phyloP scores from a whole-genome alignment of 2,113 vertebrate genomes.

The Psophia crepitans region DNA sequence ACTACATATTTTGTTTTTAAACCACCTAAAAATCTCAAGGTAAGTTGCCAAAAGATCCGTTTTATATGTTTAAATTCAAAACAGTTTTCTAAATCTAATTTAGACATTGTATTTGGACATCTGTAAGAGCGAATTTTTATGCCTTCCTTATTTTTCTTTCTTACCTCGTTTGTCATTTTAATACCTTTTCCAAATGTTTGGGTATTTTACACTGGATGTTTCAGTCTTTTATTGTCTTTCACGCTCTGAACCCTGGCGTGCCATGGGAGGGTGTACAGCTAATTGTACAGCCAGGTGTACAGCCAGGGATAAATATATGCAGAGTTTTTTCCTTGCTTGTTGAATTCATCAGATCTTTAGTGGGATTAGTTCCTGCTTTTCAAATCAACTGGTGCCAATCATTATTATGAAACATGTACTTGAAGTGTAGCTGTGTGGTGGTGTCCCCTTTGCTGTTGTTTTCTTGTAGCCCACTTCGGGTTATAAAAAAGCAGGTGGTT shows the following conservation, averaged over 20 bases:
- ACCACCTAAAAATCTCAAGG: constrained; percentile 88
- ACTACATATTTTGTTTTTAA: constrained; percentile 82
- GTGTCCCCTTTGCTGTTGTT: not conserved
- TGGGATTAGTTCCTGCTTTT: not conserved
- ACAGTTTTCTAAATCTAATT: not conserved
- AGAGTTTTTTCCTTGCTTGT: not conserved
- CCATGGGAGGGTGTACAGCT: not conserved
- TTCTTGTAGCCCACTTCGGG: not conserved
- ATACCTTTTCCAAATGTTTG: not conserved
- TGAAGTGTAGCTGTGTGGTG: not conserved
- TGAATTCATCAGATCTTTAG: not conserved
- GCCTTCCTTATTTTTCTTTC: not conserved
- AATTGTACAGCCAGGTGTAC: too few species aligned
- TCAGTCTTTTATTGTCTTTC: not conserved
- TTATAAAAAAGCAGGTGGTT: not conserved
- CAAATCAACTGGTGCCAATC: not conserved
- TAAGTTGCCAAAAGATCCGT: constrained; percentile 26
- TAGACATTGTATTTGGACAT: accelerated
- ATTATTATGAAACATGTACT: not conserved
- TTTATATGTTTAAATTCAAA: not conserved
- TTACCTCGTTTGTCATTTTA: not conserved
- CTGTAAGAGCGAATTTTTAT: not conserved
- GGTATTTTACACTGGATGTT: not conserved
- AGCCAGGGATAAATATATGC: not conserved
- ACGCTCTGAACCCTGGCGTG: not conserved